Conservation (phyloP, 2,113 vertebrate species). For the Dipodomys spectabilis region DNA sequence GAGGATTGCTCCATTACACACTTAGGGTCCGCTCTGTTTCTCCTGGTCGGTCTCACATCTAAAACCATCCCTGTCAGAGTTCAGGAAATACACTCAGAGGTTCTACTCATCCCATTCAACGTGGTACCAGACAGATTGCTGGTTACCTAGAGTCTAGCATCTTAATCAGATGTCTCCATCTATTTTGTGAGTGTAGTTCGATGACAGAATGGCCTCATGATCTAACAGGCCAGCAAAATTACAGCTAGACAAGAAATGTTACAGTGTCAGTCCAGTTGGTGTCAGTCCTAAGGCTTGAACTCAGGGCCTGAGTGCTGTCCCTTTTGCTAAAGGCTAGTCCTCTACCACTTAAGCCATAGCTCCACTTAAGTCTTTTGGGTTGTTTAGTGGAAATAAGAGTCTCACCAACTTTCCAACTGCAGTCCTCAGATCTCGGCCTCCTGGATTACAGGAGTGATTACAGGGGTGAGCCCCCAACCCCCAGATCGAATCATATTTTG, state of each 20-base stretch:
- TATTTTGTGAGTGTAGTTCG: background rate
- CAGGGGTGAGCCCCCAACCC: too few species aligned
- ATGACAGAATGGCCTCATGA: background rate
- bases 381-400: too few species aligned
- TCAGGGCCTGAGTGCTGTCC: too few species aligned
- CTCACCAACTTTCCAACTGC: too few species aligned
- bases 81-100: background rate
- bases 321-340: too few species aligned
- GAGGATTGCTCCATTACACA: background rate
- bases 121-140: background rate
- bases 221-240: background rate
- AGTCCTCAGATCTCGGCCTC: too few species aligned
- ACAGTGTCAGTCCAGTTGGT: background rate
- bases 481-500: background rate
- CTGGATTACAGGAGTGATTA: too few species aligned
- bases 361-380: too few species aligned
- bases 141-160: background rate
- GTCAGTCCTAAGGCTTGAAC: too few species aligned
- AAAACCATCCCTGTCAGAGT: constrained; percentile 20
- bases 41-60: background rate
- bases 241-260: background rate
- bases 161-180: background rate
- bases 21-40: background rate
- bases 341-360: too few species aligned
- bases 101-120: background rate